phyloP scores from a whole-genome alignment of 64 coral and sea anemone species.

The Pachyseris speciosa region DNA sequence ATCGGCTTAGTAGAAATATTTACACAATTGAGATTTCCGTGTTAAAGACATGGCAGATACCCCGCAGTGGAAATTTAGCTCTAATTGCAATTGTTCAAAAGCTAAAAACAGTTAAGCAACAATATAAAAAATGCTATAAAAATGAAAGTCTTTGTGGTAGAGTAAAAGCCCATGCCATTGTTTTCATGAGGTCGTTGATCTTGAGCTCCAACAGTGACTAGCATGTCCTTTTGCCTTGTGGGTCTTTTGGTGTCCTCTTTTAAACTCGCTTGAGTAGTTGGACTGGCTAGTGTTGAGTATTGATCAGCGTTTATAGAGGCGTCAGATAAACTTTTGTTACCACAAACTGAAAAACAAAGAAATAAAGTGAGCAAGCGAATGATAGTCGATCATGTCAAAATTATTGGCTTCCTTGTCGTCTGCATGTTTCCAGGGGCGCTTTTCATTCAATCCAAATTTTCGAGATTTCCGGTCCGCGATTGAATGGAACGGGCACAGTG shows the following conservation, averaged over 20 bases:
- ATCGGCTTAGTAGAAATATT: too few species aligned
- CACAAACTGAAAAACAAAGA: conserved; percentile 27
- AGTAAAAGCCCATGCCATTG: neutral
- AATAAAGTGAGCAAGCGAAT: neutral
- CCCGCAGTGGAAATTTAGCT: too few species aligned
- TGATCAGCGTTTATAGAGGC: too few species aligned
- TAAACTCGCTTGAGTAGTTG: neutral
- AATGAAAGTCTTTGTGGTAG: neutral
- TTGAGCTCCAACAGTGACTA: neutral
- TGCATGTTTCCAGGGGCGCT: too few species aligned
- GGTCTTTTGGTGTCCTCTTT: neutral
- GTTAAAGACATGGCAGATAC: too few species aligned
- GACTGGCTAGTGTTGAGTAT: neutral
- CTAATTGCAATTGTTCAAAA: too few species aligned
- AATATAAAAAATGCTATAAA: neutral
- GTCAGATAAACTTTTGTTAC: neutral
- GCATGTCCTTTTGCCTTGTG: conserved; percentile 16
- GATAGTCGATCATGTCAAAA: too few species aligned
- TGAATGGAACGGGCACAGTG: too few species aligned
- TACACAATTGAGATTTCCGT: too few species aligned
- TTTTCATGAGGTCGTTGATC: neutral
- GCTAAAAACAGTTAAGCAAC: neutral
- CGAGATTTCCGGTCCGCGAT: too few species aligned
- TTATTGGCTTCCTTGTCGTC: too few species aligned
- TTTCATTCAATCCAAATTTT: too few species aligned